Evolutionary conservation across 2,888 invertebrate genomes (phyloP).

Genomic region (Petrophora chlorosata): DNA sequence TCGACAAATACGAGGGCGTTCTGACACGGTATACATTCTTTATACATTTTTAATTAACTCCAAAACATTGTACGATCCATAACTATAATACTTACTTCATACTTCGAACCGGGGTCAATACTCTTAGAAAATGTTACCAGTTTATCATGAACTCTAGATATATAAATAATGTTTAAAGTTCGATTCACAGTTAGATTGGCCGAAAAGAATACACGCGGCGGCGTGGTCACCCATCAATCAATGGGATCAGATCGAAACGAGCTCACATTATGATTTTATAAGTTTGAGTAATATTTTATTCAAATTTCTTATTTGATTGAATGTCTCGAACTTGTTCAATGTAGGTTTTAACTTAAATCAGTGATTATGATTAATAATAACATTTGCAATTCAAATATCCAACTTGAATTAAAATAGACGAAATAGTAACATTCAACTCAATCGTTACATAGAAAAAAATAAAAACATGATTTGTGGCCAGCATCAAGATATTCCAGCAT

Average conservation of each 20-base stretch:
- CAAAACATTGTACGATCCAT: conserved; percentile 65
- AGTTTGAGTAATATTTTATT: conserved; percentile 81
- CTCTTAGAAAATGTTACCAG: conserved; percentile 55
- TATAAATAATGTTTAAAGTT: conserved; percentile 27
- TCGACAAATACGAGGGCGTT: conserved; percentile 66
- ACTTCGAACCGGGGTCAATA: conserved; percentile 72
- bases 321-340: conserved; percentile 64
- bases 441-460: conserved; percentile 43
- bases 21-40: conserved; percentile 71
- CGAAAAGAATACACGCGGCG: conserved; percentile 53
- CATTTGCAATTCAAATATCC: conserved; percentile 63
- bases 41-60: conserved; percentile 79
- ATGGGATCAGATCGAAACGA: conserved; percentile 81
- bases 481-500: conserved; percentile 64
- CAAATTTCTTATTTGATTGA: conserved; percentile 78
- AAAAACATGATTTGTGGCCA: conserved; percentile 51
- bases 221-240: conserved; percentile 83
- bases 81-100: conserved; percentile 54
- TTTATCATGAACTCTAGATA: conserved; percentile 49
- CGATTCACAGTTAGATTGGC: conserved; percentile 43
- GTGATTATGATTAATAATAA: conserved; percentile 53
- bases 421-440: conserved; percentile 38
- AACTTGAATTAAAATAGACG: conserved; percentile 36
- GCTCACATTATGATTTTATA: conserved; percentile 79
- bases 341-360: conserved; percentile 46